These are phyloP conservation scores for Pipistrellus nathusii DNA, from an alignment of 2,797 vertebrate genomes.

Conservation along the genomic window DNA sequence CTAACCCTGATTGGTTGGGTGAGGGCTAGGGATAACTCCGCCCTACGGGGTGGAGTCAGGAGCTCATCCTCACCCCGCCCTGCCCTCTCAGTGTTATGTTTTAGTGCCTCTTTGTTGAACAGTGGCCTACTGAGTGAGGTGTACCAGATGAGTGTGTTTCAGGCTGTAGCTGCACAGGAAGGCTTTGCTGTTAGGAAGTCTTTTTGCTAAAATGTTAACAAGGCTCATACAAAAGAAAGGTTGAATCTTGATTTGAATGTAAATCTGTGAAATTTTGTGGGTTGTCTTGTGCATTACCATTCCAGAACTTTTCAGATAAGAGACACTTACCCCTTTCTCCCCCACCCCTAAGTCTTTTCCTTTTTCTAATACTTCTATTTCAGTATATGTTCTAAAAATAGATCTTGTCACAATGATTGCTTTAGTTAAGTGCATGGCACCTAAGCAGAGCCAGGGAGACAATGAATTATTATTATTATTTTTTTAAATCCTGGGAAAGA, in stretches of 20 bases:
- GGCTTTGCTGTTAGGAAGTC: neutral
- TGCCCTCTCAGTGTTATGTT: neutral
- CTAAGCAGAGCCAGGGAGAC: neutral
- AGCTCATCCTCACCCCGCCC: too few relatives aligned
- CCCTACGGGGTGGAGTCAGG: too few relatives aligned
- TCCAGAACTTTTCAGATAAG: slow-evolving; percentile 29
- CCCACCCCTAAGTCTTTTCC: neutral
- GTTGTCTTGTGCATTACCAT: neutral
- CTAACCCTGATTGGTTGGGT: too few relatives aligned
- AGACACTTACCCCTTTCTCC: neutral
- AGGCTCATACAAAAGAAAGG: neutral
- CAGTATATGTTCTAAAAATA: neutral
- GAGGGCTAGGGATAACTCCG: too few relatives aligned
- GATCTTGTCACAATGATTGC: neutral
- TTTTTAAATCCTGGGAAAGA: neutral
- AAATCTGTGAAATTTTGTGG: neutral
- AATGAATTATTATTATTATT: neutral
- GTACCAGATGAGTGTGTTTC: neutral
- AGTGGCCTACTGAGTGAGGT: neutral
- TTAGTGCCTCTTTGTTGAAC: neutral
- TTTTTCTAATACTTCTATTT: neutral
- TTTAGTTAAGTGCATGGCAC: neutral
- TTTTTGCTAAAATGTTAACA: slow-evolving; percentile 12
- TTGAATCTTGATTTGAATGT: neutral
- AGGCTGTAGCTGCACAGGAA: neutral